Evolutionary conservation across 2,888 invertebrate species (phyloP).

Genomic region (Drosophila melanocephala): DNA sequence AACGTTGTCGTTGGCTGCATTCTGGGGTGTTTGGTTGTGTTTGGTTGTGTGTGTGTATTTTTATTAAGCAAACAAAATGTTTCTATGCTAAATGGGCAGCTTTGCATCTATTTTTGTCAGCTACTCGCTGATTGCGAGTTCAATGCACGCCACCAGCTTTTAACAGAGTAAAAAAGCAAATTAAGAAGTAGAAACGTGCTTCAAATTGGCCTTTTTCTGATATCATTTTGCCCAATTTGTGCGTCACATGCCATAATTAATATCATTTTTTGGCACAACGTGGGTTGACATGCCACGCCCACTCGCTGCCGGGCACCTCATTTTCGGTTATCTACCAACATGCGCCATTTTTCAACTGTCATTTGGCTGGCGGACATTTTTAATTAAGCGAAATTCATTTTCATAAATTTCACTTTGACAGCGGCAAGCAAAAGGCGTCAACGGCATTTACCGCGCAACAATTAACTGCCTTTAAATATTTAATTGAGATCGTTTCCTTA

Average conservation of each 20-base stretch:
- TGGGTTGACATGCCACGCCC: conserved; percentile 32
- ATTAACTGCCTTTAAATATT: conserved; percentile 66
- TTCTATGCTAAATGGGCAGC: conserved; percentile 57
- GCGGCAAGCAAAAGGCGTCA: conserved; percentile 51
- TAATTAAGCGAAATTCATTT: conserved; percentile 74
- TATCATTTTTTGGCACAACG: conserved; percentile 45
- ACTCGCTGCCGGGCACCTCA: background rate
- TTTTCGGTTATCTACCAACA: background rate
- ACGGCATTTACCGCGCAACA: conserved; percentile 51
- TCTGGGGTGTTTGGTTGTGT: too few relatives aligned
- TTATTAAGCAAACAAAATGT: conserved; percentile 72
- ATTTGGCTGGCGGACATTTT: conserved; percentile 55
- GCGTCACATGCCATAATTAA: conserved; percentile 63
- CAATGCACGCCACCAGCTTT: conserved; percentile 61
- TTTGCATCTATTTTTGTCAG: background rate
- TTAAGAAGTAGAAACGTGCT: background rate
- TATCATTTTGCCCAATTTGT: conserved; percentile 41
- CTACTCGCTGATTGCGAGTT: conserved; percentile 66
- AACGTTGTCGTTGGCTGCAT: conserved; percentile 48
- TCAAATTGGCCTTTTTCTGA: conserved; percentile 53
- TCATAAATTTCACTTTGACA: conserved; percentile 77
- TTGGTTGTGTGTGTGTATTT: conserved; percentile 17
- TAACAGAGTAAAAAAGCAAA: background rate
- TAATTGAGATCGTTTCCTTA: conserved; percentile 54
- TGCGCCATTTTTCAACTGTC: conserved; percentile 55